Percentiles rank a stretch among this genome's conserved stretches.
phyloP scores from a whole-genome alignment of 2,888 invertebrate genomes.

The Coremacera marginata region DNA sequence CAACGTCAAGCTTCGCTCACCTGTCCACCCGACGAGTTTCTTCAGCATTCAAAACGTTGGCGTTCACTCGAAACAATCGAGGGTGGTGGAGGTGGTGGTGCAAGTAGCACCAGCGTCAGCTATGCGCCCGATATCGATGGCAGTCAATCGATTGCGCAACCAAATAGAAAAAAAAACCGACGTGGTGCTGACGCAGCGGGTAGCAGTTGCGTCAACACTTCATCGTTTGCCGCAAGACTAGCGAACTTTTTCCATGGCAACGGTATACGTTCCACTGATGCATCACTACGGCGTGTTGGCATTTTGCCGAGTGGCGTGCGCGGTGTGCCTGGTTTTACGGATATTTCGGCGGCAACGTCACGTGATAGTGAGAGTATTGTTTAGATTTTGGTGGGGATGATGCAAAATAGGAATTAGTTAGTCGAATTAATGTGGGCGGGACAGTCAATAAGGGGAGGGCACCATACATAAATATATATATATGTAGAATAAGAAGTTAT shows the following conservation, averaged over 20 bases:
- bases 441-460: neutral
- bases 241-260: constrained; percentile 81
- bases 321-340: constrained; percentile 64
- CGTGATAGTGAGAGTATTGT: constrained; percentile 67
- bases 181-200: constrained; percentile 9
- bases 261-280: constrained; percentile 76
- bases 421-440: neutral
- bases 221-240: constrained; percentile 80
- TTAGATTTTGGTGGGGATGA: constrained; percentile 42
- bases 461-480: constrained; percentile 2
- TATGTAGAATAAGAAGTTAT: neutral
- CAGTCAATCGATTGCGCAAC: constrained; percentile 37
- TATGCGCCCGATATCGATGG: constrained; percentile 63
- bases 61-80: constrained; percentile 81
- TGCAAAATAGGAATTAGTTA: neutral
- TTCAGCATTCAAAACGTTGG: constrained; percentile 78
- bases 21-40: constrained; percentile 65
- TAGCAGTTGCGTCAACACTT: constrained; percentile 43
- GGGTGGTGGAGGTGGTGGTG: constrained; percentile 59
- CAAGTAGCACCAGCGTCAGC: constrained; percentile 57
- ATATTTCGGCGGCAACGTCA: constrained; percentile 60
- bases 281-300: constrained; percentile 62
- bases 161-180: constrained; percentile 49
- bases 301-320: constrained; percentile 64
- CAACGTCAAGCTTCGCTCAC: constrained; percentile 68